These are phyloP conservation scores for Trichacis sp. DNA, from an alignment of 2,888 invertebrate genomes.

Conservation along the genomic window DNA sequence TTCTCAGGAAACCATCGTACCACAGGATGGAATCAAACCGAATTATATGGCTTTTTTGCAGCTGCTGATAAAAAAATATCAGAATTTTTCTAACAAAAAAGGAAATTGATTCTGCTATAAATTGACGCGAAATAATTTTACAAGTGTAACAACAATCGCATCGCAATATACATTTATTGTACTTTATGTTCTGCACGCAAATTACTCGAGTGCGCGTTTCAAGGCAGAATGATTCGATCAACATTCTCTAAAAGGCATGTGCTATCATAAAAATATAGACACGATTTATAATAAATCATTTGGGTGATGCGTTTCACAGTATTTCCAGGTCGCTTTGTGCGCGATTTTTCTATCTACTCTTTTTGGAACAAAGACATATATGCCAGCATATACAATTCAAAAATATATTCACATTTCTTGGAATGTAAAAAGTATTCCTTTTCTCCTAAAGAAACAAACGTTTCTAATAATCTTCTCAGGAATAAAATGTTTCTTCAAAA, in stretches of 20 bases:
- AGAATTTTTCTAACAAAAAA: too few relatives aligned
- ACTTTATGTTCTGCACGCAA: constrained; percentile 23
- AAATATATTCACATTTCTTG: not conserved
- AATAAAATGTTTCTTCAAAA: not conserved
- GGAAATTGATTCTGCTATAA: too few relatives aligned
- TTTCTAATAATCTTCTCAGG: not conserved
- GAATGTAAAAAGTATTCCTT: not conserved
- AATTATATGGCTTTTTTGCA: too few relatives aligned
- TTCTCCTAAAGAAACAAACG: not conserved
- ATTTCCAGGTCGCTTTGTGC: constrained; percentile 42
- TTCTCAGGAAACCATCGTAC: too few relatives aligned
- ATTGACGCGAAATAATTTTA: too few relatives aligned
- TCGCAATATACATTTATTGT: too few relatives aligned
- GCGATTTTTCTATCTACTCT: constrained; percentile 39
- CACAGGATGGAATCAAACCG: too few relatives aligned
- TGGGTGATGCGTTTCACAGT: constrained; percentile 5
- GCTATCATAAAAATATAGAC: not conserved
- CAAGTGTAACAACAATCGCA: too few relatives aligned
- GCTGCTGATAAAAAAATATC: too few relatives aligned
- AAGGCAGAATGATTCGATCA: constrained; percentile 1
- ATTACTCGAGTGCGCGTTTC: constrained; percentile 16
- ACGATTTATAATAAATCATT: not conserved
- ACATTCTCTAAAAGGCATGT: not conserved
- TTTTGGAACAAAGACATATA: constrained; percentile 37
- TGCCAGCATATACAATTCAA: constrained; percentile 32